phyloP scores from a whole-genome alignment of 2,797 vertebrate genomes.

The Malacoraja senta region DNA sequence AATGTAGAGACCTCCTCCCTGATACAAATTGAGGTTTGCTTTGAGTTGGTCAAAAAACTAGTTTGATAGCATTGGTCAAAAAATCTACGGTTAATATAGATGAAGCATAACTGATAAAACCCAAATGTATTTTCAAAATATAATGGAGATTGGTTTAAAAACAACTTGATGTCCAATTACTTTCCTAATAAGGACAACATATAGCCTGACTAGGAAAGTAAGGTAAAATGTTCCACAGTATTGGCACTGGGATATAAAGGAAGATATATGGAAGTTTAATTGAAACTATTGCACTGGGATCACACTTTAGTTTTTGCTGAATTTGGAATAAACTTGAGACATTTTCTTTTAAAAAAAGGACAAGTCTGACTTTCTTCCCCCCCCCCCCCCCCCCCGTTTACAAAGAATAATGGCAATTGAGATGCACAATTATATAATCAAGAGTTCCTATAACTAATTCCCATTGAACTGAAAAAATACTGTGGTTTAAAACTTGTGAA shows the following conservation, averaged over 20 bases:
- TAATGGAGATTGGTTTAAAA: not conserved
- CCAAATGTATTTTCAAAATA: not conserved
- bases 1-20: not conserved
- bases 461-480: constrained; percentile 6
- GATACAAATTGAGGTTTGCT: not conserved
- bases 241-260: not conserved
- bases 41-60: not conserved
- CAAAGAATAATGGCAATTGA: not conserved
- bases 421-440: constrained; percentile 2
- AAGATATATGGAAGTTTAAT: not conserved
- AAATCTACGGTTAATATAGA: not conserved
- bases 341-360: not conserved
- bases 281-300: not conserved
- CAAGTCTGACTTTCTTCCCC: not conserved
- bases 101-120: not conserved
- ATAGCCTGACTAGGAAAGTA: not conserved
- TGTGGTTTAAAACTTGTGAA: not conserved
- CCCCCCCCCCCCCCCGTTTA: not conserved
- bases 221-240: not conserved
- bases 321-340: not conserved
- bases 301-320: not conserved
- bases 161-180: not conserved
- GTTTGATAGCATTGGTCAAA: not conserved
- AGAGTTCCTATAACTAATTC: constrained; percentile 4
- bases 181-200: not conserved